Percentiles rank a stretch among this genome's conserved stretches.
These are phyloP conservation scores for Peromyscus eremicus DNA, from an alignment of 2,797 vertebrate genomes.

Conservation along the genomic window DNA sequence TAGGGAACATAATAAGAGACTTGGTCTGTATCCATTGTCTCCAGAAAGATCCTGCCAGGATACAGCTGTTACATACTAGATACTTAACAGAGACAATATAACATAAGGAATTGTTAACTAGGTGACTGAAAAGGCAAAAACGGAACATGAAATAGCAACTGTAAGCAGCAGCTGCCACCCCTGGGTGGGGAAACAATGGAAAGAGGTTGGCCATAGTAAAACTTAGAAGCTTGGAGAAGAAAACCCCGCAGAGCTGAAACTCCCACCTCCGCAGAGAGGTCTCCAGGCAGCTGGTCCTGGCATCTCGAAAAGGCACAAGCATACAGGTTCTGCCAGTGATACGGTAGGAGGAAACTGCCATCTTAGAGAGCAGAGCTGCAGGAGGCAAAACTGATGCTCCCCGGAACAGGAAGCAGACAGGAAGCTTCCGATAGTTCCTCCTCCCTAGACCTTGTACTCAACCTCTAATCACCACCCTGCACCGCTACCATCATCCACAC, in stretches of 20 bases:
- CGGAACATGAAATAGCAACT: neutral
- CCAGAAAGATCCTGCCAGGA: neutral
- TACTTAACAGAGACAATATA: constrained; percentile 21
- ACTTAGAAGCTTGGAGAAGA: neutral
- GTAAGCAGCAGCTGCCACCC: neutral
- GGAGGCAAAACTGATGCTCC: neutral
- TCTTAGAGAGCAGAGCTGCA: neutral
- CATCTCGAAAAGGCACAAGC: neutral
- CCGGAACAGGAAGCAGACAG: neutral
- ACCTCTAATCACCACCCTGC: neutral
- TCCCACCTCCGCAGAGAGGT: neutral
- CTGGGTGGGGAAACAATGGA: neutral
- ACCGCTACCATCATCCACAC: neutral
- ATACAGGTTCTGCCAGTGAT: neutral
- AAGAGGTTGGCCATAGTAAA: constrained; percentile 25
- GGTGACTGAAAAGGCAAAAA: constrained; percentile 1
- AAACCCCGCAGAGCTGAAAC: neutral
- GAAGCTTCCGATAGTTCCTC: neutral
- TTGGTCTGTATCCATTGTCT: neutral
- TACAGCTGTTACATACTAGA: neutral
- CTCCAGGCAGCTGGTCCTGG: neutral
- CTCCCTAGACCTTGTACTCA: neutral
- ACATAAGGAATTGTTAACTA: neutral
- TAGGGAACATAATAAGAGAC: constrained; percentile 15
- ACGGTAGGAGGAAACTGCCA: neutral